Evolutionary conservation across 2,888 invertebrate species (phyloP).

Genomic region (Syrphus vitripennis): DNA sequence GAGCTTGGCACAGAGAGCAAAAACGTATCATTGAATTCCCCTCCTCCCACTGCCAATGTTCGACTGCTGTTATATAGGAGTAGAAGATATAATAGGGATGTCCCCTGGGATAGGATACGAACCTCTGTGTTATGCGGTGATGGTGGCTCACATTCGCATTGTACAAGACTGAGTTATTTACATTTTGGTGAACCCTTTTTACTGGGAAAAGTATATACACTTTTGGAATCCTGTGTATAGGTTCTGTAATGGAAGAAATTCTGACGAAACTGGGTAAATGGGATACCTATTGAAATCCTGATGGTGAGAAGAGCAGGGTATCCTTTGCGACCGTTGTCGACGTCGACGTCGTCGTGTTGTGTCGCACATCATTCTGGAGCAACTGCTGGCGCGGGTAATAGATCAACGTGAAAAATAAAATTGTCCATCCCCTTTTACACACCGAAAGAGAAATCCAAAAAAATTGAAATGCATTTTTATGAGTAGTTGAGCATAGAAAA

Average conservation of each 20-base stretch:
- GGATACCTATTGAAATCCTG: constrained; percentile 55
- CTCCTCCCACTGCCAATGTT: neutral
- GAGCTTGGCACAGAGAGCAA: neutral
- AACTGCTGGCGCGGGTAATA: constrained; percentile 42
- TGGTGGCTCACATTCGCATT: constrained; percentile 60
- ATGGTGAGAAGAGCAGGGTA: neutral
- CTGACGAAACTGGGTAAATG: constrained; percentile 57
- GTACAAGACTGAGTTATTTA: constrained; percentile 54
- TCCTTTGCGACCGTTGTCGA: neutral
- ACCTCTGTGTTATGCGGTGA: constrained; percentile 33
- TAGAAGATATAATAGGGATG: neutral
- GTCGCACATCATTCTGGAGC: constrained; percentile 9
- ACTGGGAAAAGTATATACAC: constrained; percentile 46
- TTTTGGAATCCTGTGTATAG: constrained; percentile 33
- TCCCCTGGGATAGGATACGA: constrained; percentile 59
- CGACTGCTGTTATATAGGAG: neutral
- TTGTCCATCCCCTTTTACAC: neutral
- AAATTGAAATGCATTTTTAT: constrained; percentile 67
- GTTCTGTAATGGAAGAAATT: constrained; percentile 36
- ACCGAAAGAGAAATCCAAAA: neutral
- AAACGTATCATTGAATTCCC: constrained; percentile 39
- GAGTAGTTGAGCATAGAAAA: constrained; percentile 63
- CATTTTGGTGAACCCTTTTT: constrained; percentile 59
- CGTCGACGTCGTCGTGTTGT: neutral
- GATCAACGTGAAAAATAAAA: constrained; percentile 35